phyloP scores from a whole-genome alignment of 2,797 vertebrate species.

The Karalla daura region DNA sequence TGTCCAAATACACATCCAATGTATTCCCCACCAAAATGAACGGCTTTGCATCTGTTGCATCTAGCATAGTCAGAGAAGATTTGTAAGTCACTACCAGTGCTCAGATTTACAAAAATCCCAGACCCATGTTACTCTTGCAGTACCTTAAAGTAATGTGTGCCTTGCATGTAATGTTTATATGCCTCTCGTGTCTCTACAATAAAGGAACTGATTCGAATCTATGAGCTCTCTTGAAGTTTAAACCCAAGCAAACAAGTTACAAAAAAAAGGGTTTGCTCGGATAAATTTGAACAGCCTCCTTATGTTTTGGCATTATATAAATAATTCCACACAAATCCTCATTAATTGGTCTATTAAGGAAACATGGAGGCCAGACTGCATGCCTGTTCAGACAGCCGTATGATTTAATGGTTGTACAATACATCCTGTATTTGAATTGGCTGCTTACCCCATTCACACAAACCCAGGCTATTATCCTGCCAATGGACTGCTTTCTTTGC shows the following conservation, averaged over 20 bases:
- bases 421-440: constrained; percentile 83
- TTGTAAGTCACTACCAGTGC: too few relatives aligned
- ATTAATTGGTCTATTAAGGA: constrained; percentile 71
- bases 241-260: constrained; percentile 16
- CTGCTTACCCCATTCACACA: constrained; percentile 68
- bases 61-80: too few relatives aligned
- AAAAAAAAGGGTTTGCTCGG: constrained; percentile 1
- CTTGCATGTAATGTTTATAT: constrained; percentile 2
- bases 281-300: constrained; percentile 56
- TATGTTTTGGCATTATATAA: constrained; percentile 58
- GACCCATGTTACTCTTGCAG: background rate
- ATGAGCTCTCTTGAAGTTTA: background rate
- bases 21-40: too few relatives aligned
- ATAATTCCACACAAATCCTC: constrained; percentile 63
- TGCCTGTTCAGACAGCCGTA: constrained; percentile 64
- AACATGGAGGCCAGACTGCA: constrained; percentile 63
- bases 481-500: constrained; percentile 66
- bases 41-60: too few relatives aligned
- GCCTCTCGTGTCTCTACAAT: background rate
- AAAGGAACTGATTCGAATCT: constrained; percentile 4
- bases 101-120: too few relatives aligned
- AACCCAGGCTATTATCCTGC: constrained; percentile 76
- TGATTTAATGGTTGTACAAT: constrained; percentile 69
- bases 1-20: too few relatives aligned
- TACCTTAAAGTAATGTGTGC: background rate